Evolutionary conservation across 2,113 vertebrate species (phyloP).

Genomic region (Zapornia atra): DNA sequence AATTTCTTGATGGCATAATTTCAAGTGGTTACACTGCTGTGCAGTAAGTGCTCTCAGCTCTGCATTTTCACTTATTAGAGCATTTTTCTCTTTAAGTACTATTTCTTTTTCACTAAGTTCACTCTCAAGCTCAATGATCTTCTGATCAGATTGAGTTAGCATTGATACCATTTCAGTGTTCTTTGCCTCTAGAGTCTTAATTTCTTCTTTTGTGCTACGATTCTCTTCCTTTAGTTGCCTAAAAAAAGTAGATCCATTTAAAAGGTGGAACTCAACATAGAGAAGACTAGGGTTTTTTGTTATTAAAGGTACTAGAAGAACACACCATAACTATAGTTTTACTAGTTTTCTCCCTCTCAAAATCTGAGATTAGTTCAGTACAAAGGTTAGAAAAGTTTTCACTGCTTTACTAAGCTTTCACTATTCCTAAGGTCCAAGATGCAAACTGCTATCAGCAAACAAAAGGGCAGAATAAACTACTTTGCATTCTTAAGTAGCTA

Average conservation of each 20-base stretch:
- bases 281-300: background rate
- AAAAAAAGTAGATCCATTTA: background rate
- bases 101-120: conserved; percentile 77
- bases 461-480: background rate
- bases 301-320: background rate
- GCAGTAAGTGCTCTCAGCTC: conserved; percentile 76
- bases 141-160: conserved; percentile 75
- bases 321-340: background rate
- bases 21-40: conserved; percentile 77
- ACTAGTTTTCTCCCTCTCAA: background rate
- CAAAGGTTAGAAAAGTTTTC: background rate
- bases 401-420: background rate
- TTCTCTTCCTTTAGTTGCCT: conserved; percentile 83
- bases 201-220: conserved; percentile 66
- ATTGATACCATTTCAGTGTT: conserved; percentile 75
- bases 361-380: background rate
- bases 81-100: conserved; percentile 70
- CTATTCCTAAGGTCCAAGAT: background rate
- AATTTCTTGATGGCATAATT: conserved; percentile 79
- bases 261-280: background rate
- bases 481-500: background rate
- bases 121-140: conserved; percentile 75
- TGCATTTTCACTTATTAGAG: conserved; percentile 79
- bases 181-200: conserved; percentile 71
- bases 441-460: background rate